These are phyloP conservation scores for Columba guinea DNA, from an alignment of 2,797 vertebrate species.

Conservation along the genomic window DNA sequence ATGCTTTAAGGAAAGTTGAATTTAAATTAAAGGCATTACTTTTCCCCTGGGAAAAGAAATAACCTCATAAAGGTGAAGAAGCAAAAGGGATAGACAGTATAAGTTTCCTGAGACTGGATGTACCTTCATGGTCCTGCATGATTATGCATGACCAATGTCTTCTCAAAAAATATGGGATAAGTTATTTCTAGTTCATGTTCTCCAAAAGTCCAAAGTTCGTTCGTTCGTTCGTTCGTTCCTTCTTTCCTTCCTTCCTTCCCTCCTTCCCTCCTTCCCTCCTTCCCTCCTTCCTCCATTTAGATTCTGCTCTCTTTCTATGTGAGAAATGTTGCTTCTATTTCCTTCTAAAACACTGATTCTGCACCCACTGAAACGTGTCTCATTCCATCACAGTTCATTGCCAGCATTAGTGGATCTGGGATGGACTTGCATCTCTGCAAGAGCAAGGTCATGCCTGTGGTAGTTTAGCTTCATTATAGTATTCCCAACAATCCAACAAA, in stretches of 20 bases:
- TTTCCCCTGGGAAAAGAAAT: not conserved
- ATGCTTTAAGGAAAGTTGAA: not conserved
- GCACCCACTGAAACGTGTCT: not conserved
- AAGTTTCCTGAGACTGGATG: not conserved
- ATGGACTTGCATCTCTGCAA: not conserved
- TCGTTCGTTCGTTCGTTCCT: too few species aligned
- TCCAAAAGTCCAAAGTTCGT: not conserved
- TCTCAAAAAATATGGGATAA: not conserved
- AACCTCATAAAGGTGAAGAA: not conserved
- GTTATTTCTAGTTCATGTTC: not conserved
- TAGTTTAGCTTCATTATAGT: not conserved
- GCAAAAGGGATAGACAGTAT: not conserved
- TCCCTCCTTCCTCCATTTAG: not conserved
- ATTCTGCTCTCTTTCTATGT: not conserved
- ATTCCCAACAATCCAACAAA: not conserved
- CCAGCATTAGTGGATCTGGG: not conserved
- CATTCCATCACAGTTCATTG: not conserved
- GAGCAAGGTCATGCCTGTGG: not conserved
- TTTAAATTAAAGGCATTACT: not conserved
- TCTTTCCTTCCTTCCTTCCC: not conserved
- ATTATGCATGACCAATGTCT: not conserved
- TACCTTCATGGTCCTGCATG: not conserved
- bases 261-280: not conserved
- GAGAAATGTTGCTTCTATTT: not conserved
- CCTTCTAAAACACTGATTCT: not conserved